Evolutionary conservation across 2,888 invertebrate genomes (phyloP), one percentile per base, ranked within the genome.

Genomic region (Steinernema hermaphroditum): DNA sequence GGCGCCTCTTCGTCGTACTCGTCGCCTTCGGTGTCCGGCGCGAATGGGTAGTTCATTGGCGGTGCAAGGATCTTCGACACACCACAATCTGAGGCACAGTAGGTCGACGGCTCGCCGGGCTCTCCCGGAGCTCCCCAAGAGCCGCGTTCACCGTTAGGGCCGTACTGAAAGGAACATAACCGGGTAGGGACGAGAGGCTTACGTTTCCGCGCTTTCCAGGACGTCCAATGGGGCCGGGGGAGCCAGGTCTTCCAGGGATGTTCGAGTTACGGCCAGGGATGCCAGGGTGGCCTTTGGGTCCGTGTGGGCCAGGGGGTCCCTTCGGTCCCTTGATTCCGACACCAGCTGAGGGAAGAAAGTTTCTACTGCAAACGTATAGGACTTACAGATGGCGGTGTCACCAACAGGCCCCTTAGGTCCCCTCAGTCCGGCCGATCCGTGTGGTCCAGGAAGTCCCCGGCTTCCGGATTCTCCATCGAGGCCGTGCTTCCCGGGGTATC

Each of bases 311-410:
- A 0, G 75, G 72, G 1, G 74, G 77, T 9, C 83, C 83, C 34
- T 76, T 74, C 0, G 80, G 81, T 32, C 83, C 83, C 70, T 81
- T 82, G 32, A 83, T 71, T 22, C 83, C 83, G 43, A 80, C 77
- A 71, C 82, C 82, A 71, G 79, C 79, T 79, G 37, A 68, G n/a
- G n/a, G n/a, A n/a, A n/a, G n/a, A n/a, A n/a, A n/a, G n/a, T 37
- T 37, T 37, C 6, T 12, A 37, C 6, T 37, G 37, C 12, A 37
- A 12, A n/a, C n/a, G n/a, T 12, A 4, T 37, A 12, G 37, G 16
- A 62, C 62, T 62, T 29, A 19, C 41, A 34, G 46, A 80, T 77
- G 68, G 76, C 79, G 43, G 75, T 77, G 4, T 79, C 78, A 50
- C 82, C 82, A 22, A 73, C 49, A 4, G 77, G 77, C 27, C 82